Conservation (phyloP, 2,888 invertebrate genomes). For the Cabera pusaria region DNA sequence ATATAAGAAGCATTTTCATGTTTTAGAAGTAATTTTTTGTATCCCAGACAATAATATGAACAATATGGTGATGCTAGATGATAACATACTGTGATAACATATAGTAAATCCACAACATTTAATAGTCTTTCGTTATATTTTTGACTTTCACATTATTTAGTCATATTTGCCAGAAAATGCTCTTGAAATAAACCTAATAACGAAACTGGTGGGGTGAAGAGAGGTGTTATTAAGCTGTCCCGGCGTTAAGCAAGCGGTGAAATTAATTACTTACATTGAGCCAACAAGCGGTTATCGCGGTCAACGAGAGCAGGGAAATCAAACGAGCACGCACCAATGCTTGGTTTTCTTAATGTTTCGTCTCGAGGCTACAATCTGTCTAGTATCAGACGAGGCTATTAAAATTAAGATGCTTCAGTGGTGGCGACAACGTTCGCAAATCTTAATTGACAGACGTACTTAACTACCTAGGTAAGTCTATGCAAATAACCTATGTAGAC, state of each 20-base stretch:
- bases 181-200: slow-evolving; percentile 11
- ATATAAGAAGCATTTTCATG: too few relatives aligned
- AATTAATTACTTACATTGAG: slow-evolving; percentile 70
- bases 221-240: slow-evolving; percentile 54
- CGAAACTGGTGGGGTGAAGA: slow-evolving; percentile 31
- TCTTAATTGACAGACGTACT: slow-evolving; percentile 3
- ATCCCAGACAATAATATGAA: too few relatives aligned
- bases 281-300: slow-evolving; percentile 66
- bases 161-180: too few relatives aligned
- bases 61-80: too few relatives aligned
- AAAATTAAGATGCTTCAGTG: slow-evolving; percentile 4
- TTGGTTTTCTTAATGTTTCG: slow-evolving; percentile 44
- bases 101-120: too few relatives aligned
- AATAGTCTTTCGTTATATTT: too few relatives aligned
- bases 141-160: too few relatives aligned
- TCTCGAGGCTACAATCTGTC: slow-evolving; percentile 9
- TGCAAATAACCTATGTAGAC: too few relatives aligned
- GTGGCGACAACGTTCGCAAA: slow-evolving; percentile 1
- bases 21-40: too few relatives aligned
- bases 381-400: slow-evolving; percentile 7
- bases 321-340: slow-evolving; percentile 57
- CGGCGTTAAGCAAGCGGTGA: slow-evolving; percentile 56
- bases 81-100: too few relatives aligned
- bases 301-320: slow-evolving; percentile 60
- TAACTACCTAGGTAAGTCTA: too few relatives aligned